Evolutionary conservation across 2,888 invertebrate genomes (phyloP).

Genomic region (Keiferia lycopersicella): DNA sequence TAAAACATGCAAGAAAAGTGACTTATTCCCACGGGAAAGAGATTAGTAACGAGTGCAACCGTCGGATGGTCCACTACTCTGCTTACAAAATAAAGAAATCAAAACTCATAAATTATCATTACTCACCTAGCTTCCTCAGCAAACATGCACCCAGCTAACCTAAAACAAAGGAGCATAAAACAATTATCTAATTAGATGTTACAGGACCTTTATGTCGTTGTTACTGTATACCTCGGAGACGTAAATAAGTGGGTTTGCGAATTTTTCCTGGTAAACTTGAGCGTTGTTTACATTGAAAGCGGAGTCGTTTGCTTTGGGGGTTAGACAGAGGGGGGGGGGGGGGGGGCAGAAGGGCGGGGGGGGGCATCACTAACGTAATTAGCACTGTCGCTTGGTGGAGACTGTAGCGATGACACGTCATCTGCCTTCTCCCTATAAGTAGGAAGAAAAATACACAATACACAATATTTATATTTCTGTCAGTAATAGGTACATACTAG

Average conservation of each 20-base stretch:
- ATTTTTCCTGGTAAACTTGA: conserved; percentile 75
- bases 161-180: conserved; percentile 16
- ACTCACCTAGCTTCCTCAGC: background rate
- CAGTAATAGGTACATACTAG: too few relatives aligned
- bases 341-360: conserved; percentile 35
- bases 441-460: background rate
- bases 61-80: too few relatives aligned
- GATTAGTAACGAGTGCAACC: too few relatives aligned
- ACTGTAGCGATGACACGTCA: conserved; percentile 53
- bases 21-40: too few relatives aligned
- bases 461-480: background rate
- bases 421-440: conserved; percentile 28
- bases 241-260: conserved; percentile 74
- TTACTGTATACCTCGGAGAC: conserved; percentile 66
- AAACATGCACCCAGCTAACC: background rate
- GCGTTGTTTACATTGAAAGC: conserved; percentile 75
- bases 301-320: conserved; percentile 72
- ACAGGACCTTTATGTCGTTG: conserved; percentile 48
- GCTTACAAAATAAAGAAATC: too few relatives aligned
- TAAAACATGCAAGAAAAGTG: too few relatives aligned
- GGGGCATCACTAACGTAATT: conserved; percentile 72
- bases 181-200: conserved; percentile 35
- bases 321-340: conserved; percentile 39
- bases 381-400: conserved; percentile 58
- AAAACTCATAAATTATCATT: background rate